A percentile compares a stretch with the other conserved stretches of the same genome.
Evolutionary conservation across 2,888 invertebrate genomes (phyloP).

Genomic region (Brenthis hecate): DNA sequence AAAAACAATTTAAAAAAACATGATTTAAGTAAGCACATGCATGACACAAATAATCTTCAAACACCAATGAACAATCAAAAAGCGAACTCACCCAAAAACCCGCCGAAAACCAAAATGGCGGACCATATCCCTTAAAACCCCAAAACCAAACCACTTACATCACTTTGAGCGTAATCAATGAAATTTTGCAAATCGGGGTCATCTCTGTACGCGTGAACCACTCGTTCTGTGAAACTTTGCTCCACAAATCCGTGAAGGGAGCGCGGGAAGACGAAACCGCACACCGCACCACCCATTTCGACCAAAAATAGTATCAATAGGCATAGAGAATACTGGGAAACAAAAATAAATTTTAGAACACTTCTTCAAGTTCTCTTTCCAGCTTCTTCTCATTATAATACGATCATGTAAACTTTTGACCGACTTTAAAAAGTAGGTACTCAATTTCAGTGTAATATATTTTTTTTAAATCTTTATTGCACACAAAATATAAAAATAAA

Average conservation of each 20-base stretch:
- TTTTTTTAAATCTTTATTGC: no score
- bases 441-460: no score
- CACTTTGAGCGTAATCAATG: conserved; percentile 96
- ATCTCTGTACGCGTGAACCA: conserved; percentile 95
- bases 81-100: no score
- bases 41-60: no score
- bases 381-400: no score
- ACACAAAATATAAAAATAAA: no score
- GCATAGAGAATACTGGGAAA: conserved; percentile 92
- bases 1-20: no score
- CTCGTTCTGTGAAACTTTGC: conserved; percentile 93
- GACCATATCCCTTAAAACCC: neutral
- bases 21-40: no score
- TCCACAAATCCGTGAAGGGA: conserved; percentile 92
- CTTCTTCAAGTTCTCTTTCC: no score
- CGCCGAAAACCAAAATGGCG: neutral
- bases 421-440: no score
- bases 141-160: conserved; percentile 80
- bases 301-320: conserved; percentile 93
- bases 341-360: conserved; percentile 1
- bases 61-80: no score
- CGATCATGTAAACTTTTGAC: no score
- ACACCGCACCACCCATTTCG: conserved; percentile 95
- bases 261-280: conserved; percentile 96
- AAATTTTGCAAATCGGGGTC: conserved; percentile 96